Percentiles rank a stretch among this genome's conserved stretches.
Conservation (phyloP, 2,797 vertebrate genomes). For the Neosilurus hyrtlii region DNA sequence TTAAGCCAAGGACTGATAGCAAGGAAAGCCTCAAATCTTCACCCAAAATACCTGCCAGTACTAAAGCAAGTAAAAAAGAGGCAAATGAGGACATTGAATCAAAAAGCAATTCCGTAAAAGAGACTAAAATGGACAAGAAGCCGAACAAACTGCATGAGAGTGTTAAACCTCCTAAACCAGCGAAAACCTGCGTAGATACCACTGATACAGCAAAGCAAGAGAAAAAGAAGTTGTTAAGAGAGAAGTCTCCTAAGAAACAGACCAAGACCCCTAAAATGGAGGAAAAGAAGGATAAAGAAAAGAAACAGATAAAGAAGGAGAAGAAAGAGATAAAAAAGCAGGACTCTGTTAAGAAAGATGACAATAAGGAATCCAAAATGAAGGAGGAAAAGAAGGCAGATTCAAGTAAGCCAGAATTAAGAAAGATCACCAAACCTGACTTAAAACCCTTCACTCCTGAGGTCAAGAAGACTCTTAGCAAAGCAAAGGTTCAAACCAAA, state of each 20-base stretch:
- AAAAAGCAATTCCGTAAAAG: slow-evolving; percentile 82
- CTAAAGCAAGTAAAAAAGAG: slow-evolving; percentile 85
- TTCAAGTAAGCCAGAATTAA: slow-evolving; percentile 80
- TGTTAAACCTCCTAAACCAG: slow-evolving; percentile 81
- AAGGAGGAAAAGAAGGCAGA: slow-evolving; percentile 87
- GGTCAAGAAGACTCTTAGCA: slow-evolving; percentile 93
- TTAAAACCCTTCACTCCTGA: slow-evolving; percentile 95
- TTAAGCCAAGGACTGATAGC: slow-evolving; percentile 93
- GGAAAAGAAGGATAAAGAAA: slow-evolving; percentile 98
- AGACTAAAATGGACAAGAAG: slow-evolving; percentile 84
- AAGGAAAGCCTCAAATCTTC: slow-evolving; percentile 96
- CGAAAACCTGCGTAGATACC: slow-evolving; percentile 80
- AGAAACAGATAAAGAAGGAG: slow-evolving; percentile 84
- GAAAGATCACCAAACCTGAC: slow-evolving; percentile 90
- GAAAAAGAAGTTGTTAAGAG: slow-evolving; percentile 88
- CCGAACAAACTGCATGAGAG: slow-evolving; percentile 83
- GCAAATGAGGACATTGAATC: slow-evolving; percentile 79
- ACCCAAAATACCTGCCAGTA: slow-evolving; percentile 75
- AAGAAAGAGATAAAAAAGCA: slow-evolving; percentile 70
- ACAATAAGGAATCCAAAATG: slow-evolving; percentile 85
- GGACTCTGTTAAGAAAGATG: slow-evolving; percentile 83
- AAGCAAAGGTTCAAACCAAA: slow-evolving; percentile 87
- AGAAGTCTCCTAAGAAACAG: slow-evolving; percentile 84
- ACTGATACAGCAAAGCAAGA: slow-evolving; percentile 81
- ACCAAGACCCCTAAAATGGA: slow-evolving; percentile 85